Conservation (phyloP, 2,888 invertebrate genomes). For the Deilephila elpenor region DNA sequence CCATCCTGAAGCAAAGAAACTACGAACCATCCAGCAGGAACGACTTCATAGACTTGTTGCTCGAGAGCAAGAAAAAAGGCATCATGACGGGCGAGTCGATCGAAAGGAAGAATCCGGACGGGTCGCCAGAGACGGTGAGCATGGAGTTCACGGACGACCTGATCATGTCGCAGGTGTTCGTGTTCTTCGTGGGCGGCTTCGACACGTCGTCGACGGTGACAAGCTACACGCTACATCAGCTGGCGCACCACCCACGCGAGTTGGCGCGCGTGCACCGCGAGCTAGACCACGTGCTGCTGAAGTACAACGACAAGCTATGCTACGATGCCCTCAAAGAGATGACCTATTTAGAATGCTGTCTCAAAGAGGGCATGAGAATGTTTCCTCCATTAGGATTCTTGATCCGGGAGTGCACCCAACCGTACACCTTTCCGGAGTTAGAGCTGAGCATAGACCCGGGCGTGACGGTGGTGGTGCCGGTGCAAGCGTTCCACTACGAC, state of each 20-base stretch:
- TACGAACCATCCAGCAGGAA: conserved; percentile 59
- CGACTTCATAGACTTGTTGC: conserved; percentile 63
- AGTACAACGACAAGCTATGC: conserved; percentile 53
- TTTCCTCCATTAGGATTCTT: conserved; percentile 68
- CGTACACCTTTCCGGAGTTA: conserved; percentile 61
- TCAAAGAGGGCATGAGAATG: conserved; percentile 64
- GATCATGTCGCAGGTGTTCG: conserved; percentile 64
- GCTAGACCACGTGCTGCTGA: conserved; percentile 56
- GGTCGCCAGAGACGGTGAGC: conserved; percentile 48
- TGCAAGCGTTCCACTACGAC: conserved; percentile 64
- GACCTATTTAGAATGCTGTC: conserved; percentile 61
- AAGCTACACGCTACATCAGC: conserved; percentile 64
- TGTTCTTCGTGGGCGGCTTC: conserved; percentile 67
- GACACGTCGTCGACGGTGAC: conserved; percentile 68
- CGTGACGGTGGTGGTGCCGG: conserved; percentile 57
- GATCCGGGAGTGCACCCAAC: conserved; percentile 52
- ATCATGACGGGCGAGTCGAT: conserved; percentile 58
- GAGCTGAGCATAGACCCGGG: conserved; percentile 58
- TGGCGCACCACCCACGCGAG: conserved; percentile 59
- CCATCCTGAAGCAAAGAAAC: conserved; percentile 59
- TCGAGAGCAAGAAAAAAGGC: conserved; percentile 60
- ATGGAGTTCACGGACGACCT: conserved; percentile 57
- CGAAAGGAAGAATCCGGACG: conserved; percentile 54
- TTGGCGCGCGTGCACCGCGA: conserved; percentile 60
- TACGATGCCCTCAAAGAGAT: conserved; percentile 66